Percentiles rank a stretch among this genome's conserved stretches.
phyloP scores from a whole-genome alignment of 2,113 vertebrate species.

The Paedocypris sp. region DNA sequence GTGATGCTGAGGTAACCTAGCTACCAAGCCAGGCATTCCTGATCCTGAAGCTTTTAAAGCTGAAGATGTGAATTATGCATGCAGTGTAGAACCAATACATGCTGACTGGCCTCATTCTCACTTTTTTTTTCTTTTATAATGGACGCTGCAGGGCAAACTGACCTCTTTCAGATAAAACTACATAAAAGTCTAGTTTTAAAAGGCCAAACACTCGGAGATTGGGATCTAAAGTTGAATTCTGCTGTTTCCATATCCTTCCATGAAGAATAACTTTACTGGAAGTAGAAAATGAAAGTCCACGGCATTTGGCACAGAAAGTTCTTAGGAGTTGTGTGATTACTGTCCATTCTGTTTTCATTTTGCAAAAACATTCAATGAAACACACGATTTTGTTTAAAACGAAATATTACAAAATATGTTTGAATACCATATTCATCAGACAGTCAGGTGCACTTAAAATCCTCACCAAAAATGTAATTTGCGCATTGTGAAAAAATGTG shows the following conservation, averaged over 20 bases:
- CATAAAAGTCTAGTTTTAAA: not conserved
- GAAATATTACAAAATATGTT: no score
- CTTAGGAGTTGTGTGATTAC: no score
- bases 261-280: no score
- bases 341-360: no score
- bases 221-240: not conserved
- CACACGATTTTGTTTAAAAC: no score
- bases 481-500: no score
- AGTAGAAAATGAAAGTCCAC: no score
- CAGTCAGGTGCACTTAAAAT: no score
- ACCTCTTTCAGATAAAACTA: conserved; percentile 8
- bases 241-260: not conserved
- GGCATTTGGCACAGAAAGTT: no score
- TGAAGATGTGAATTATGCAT: conserved; percentile 58
- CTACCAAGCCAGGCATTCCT: conserved; percentile 51
- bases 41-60: conserved; percentile 56
- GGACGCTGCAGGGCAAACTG: conserved; percentile 10
- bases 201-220: not conserved
- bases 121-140: conserved; percentile 16
- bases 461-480: no score
- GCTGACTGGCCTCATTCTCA: conserved; percentile 7
- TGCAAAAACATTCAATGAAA: no score
- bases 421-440: no score
- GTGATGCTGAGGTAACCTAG: conserved; percentile 39
- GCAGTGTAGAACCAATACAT: conserved; percentile 37